A percentile compares a stretch with the other conserved stretches of the same genome.
Conservation (phyloP, 64 coral and sea anemone species). For the Platygyra sinensis region DNA sequence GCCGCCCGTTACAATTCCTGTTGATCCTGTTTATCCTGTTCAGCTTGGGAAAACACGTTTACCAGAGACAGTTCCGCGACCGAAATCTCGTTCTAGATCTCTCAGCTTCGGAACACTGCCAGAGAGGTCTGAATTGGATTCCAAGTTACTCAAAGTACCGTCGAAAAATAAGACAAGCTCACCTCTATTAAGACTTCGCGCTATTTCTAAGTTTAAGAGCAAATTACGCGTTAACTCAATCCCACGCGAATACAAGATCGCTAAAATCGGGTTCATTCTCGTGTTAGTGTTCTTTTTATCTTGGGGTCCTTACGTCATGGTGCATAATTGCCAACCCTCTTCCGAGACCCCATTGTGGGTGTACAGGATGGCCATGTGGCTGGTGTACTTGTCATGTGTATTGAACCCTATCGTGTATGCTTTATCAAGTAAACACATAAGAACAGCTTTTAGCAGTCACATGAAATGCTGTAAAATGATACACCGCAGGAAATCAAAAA, state of each 20-base stretch:
- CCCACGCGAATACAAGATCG: slow-evolving; percentile 88
- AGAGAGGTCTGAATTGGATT: not conserved
- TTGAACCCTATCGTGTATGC: slow-evolving; percentile 86
- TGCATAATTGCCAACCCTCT: slow-evolving; percentile 64
- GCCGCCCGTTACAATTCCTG: not conserved
- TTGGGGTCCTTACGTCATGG: slow-evolving; percentile 86
- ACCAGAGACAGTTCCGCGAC: too few relatives aligned
- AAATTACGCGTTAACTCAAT: slow-evolving; percentile 48
- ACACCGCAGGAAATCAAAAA: not conserved
- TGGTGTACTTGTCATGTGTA: slow-evolving; percentile 76
- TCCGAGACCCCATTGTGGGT: slow-evolving; percentile 53
- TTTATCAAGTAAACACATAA: slow-evolving; percentile 82
- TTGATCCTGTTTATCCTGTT: not conserved
- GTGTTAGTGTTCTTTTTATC: slow-evolving; percentile 86
- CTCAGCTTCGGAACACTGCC: slow-evolving; percentile 35
- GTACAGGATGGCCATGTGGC: slow-evolving; percentile 77
- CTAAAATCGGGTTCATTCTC: slow-evolving; percentile 77
- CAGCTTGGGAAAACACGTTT: not conserved
- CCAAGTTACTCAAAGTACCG: not conserved
- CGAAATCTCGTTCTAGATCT: slow-evolving; percentile 10
- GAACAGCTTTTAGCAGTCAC: slow-evolving; percentile 59
- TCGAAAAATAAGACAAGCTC: slow-evolving; percentile 1
- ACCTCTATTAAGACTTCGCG: slow-evolving; percentile 61
- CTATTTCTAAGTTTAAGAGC: slow-evolving; percentile 66
- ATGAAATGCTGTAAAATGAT: slow-evolving; percentile 37